Evolutionary conservation across 2,113 vertebrate genomes (phyloP), one percentile per base, ranked within the genome.

Genomic region (Trochalopteron elliotii): DNA sequence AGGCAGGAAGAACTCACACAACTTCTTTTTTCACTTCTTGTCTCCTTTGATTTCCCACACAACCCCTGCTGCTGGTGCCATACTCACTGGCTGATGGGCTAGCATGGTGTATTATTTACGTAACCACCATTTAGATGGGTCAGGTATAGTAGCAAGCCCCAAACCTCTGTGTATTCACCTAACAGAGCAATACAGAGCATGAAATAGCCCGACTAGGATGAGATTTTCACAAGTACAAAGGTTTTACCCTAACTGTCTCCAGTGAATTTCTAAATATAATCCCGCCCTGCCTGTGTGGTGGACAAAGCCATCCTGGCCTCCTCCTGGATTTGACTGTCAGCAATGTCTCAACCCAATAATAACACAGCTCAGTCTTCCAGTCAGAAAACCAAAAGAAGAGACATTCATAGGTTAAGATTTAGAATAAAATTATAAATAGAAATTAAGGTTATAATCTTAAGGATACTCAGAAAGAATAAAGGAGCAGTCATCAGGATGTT

Each of bases 81-180:
- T 16, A 22, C 49, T 44, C 30, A 8, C 5, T 49, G 40, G 45
- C 14, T 64, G 67, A 25, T 30, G 52, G 50, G 35, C 18, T 56
- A 55, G 23, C 15, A 3, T 33, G 24, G 59, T 2, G 20, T 21
- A 28, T 39, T 68, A 21, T 42, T 60, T 85, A 35, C 0, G 0
- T 55, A 64, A 24, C 14, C 45, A 35, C 33, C 33, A 14, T 52
- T 76, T 42, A 68, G 49, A 45, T 44, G 27, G 33, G 33, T 25
- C 39, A 79, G 72, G 23, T 31, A 33, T 28, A 39, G 42, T 3
- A 31, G 19, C 28, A 37, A 80, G n/a, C 2, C 2, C 24, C 44
- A 89, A 31, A 81, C 22, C 9, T 70, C 49, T 68, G 30, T 1
- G 4, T 60, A 18, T 30, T 55, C 33, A 35, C 19, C 53, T 64